These are phyloP conservation scores for Epizoanthus scotinus DNA, from an alignment of 92 coral and sea anemone species.

Conservation along the genomic window DNA sequence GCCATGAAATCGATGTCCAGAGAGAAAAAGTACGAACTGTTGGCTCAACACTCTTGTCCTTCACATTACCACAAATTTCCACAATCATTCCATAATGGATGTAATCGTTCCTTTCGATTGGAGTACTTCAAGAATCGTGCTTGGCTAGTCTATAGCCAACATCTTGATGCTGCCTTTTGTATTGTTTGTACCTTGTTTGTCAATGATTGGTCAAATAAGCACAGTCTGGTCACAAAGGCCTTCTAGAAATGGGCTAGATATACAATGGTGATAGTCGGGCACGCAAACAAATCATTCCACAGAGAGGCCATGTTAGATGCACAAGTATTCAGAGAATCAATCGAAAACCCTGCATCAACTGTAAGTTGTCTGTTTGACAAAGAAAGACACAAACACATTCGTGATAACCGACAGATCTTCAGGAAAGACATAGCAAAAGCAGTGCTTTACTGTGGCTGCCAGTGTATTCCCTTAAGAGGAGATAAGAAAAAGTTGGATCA, in stretches of 20 bases:
- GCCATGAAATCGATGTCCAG: slow-evolving; percentile 34
- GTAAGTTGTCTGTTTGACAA: slow-evolving; percentile 44
- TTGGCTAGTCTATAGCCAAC: too few species aligned
- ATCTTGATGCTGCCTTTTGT: slow-evolving; percentile 52
- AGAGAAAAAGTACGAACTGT: slow-evolving; percentile 41
- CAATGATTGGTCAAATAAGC: slow-evolving; percentile 42
- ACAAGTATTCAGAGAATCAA: slow-evolving; percentile 31
- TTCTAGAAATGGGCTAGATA: slow-evolving; percentile 31
- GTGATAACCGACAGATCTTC: slow-evolving; percentile 43
- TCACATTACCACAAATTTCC: too few species aligned
- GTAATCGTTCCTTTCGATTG: too few species aligned
- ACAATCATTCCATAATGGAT: too few species aligned
- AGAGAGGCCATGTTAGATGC: slow-evolving; percentile 54
- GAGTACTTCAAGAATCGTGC: too few species aligned
- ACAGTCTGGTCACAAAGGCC: slow-evolving; percentile 51
- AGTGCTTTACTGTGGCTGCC: slow-evolving; percentile 42
- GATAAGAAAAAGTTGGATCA: slow-evolving; percentile 32
- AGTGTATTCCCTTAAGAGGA: slow-evolving; percentile 35
- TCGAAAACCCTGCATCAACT: slow-evolving; percentile 34
- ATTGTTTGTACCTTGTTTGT: slow-evolving; percentile 56
- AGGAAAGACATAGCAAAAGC: slow-evolving; percentile 48
- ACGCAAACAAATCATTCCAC: slow-evolving; percentile 40
- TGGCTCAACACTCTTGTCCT: slow-evolving; percentile 40
- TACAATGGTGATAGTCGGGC: slow-evolving; percentile 27
- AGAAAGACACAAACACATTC: slow-evolving; percentile 41